These are phyloP conservation scores for Diadophis punctatus DNA, from an alignment of 2,113 vertebrate species.

Conservation along the genomic window DNA sequence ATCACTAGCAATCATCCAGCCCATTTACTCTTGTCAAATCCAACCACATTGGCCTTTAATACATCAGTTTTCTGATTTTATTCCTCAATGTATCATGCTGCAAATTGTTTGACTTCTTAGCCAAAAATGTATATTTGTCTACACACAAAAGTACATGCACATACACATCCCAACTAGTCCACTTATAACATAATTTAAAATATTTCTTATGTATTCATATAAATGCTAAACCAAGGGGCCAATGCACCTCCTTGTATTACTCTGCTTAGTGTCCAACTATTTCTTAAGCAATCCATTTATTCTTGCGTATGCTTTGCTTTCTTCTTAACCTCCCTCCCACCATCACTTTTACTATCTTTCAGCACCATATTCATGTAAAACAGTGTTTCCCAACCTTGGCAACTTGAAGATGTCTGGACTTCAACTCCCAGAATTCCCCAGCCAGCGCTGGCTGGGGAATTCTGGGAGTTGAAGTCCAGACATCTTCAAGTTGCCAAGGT, in stretches of 20 bases:
- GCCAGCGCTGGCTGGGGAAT: too few species aligned
- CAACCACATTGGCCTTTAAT: not conserved
- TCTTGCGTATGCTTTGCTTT: not conserved
- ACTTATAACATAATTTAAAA: not conserved
- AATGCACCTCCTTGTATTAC: not conserved
- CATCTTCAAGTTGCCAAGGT: too few species aligned
- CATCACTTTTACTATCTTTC: not conserved
- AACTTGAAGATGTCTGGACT: too few species aligned
- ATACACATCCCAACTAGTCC: not conserved
- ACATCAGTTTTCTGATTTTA: not conserved
- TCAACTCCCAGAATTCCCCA: too few species aligned
- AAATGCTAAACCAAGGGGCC: not conserved
- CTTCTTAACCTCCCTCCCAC: not conserved
- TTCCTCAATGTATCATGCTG: not conserved
- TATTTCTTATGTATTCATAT: not conserved
- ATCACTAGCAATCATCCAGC: not conserved
- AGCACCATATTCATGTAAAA: not conserved
- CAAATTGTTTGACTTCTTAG: not conserved
- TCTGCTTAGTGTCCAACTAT: not conserved
- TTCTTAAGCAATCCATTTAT: not conserved
- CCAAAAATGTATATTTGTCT: not conserved
- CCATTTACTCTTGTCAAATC: not conserved
- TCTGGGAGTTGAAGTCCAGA: too few species aligned
- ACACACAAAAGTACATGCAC: not conserved
- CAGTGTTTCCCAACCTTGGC: too few species aligned